Evolutionary conservation across 30 jellyfish, hydroid and myxozoan species (phyloP), one percentile per base, ranked within the genome.

Genomic region (Morbakka virulenta): DNA sequence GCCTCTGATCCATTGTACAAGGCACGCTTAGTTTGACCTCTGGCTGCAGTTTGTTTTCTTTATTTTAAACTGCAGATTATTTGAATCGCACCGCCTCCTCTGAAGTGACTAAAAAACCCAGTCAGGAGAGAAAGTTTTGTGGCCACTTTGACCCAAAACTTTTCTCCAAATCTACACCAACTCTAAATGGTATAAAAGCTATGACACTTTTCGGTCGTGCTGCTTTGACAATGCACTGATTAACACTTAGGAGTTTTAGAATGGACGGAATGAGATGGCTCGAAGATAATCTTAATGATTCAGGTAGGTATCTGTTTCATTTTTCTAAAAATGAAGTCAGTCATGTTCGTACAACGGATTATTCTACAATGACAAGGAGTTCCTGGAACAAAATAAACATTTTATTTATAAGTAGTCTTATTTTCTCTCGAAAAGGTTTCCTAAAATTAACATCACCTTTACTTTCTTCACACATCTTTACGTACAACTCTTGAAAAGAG

Each of bases 111-210:
- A 83, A 82, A 30, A 82, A 72, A 25, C 94, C 94, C 47, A 82
- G 76, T 73, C 50, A 57, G 13, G 73, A 35, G 49, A 73, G 73
- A 21, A 57, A 57, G 74, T 41, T 62, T 32, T 71, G 35, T 50
- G 73, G 88, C 89, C 94, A 82, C 36, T 64, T 72, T 4, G 94
- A 72, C 22, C 76, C 88, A 62, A 82, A 82, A 36, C 53, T 28
- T 50, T 71, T 70, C 33, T 82, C 89, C 25, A 82, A 35, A 9
- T 82, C 89, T 21, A 82, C 94, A 25, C 89, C 94, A 62, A 73
- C 1, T 24, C 89, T 83, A 33, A 82, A 82, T 34, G 82, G 85
- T 3, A 69, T 68, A 6, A 88, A 88, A 67, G 72, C 30, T 48
- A 82, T 41, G 31, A 82, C 25, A 52, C 83, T 26, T 32, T 84